Base-by-base conservation (phyloP, 2,888 invertebrate species). In the Brenthis ino region DNA sequence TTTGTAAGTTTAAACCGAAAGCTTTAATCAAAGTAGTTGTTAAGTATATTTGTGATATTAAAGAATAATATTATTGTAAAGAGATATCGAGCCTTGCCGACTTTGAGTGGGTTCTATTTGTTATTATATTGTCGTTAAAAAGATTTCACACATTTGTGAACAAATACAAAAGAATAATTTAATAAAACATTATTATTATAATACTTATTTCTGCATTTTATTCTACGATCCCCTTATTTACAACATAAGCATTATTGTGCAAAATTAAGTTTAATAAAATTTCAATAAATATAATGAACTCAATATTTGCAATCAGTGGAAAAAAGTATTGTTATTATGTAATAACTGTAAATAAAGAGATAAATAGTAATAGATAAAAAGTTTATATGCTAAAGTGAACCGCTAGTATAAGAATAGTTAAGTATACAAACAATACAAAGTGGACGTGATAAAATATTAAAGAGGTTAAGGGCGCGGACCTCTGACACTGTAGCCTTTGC, bases 11-110 rank as follows among this genome's bases (percentile, higher is more conserved):
- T 82, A 86, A 90, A 89, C 86, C 86, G 82, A 89, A 91, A 93
- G 91, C 93, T 93, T 93, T 93, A 93, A 93, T 84, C 82, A 89
- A 88, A 84, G 79, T 93, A 93, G 90, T 77, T 82, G 80, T 74
- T 91, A 92, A 92, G 90, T 85, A 85, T 87, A 90, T 86, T 85
- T 91, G 93, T 92, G 91, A 93, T 93, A 92, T 90, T 92, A 92
- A 88, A 86, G 89, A 82, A 90, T 91, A 88, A 86, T 88, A 87
- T 90, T 91, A 89, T 87, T 91, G 90, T 91, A 85, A 77, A 79
- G 87, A 90, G 76, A 91, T 91, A 90, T 87, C 85, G 90, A 85
- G 84, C 90, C 82, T 79, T 77, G 80, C 82, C 76, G 75, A 82
- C 77, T 78, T 73, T 75, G 76, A 80, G 77, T 79, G 76, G 80